These are phyloP conservation scores for Ophion costatus DNA, from an alignment of 2,888 invertebrate genomes.

Conservation along the genomic window DNA sequence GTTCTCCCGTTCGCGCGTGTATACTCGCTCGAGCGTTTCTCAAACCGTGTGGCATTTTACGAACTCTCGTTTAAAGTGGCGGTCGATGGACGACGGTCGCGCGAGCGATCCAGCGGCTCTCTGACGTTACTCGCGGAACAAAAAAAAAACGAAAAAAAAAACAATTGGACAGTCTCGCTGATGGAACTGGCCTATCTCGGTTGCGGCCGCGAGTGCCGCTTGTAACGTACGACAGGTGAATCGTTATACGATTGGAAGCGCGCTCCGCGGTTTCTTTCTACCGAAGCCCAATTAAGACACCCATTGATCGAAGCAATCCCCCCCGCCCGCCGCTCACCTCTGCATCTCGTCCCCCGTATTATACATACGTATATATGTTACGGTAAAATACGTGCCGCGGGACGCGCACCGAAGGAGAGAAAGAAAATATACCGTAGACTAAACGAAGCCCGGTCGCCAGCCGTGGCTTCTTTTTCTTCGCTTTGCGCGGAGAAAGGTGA, in stretches of 20 bases:
- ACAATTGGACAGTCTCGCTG: constrained; percentile 62
- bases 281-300: constrained; percentile 77
- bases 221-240: constrained; percentile 65
- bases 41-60: constrained; percentile 58
- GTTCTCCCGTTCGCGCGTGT: constrained; percentile 30
- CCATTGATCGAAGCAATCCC: constrained; percentile 57
- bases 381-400: neutral
- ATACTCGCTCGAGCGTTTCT: constrained; percentile 15
- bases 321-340: neutral
- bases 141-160: constrained; percentile 43
- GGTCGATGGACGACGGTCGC: constrained; percentile 40
- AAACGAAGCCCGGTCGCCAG: too few relatives aligned
- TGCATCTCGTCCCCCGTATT: neutral
- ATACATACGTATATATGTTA: constrained; percentile 30
- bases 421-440: too few relatives aligned
- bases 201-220: constrained; percentile 59
- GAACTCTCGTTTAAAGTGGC: constrained; percentile 59
- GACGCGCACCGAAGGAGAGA: too few relatives aligned
- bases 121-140: constrained; percentile 15
- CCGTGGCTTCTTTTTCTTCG: too few relatives aligned
- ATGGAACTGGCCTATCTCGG: constrained; percentile 43
- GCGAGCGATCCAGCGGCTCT: constrained; percentile 32
- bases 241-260: constrained; percentile 66
- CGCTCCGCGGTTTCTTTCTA: constrained; percentile 73
- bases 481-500: too few relatives aligned